Evolutionary conservation across 2,888 invertebrate species (phyloP), one percentile per base, ranked within the genome.

Genomic region (Agrilus mali): DNA sequence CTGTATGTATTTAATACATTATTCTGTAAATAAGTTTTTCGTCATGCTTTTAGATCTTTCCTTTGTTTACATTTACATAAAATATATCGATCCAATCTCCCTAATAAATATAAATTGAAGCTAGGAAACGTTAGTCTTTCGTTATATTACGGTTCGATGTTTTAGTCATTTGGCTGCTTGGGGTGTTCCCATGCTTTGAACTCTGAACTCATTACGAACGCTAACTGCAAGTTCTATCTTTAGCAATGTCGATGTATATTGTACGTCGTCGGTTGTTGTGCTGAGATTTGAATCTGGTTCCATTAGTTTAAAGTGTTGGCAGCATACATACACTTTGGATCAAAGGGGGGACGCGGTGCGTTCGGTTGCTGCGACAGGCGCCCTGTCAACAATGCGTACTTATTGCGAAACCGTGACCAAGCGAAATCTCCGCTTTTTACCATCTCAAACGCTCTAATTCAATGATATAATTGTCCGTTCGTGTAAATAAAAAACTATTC

Each of bases 381-480:
- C 59, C 57, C 55, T 52, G 57, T 58, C 55, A 56, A 60, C 58
- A 58, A 57, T 57, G 49, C 55, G 53, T 56, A 55, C 58, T 61
- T 63, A 64, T 63, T 64, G 61, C 64, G 49, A 59, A 58, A 59
- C 57, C 57, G 54, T 64, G 64, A 63, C 61, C 56, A 47, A 54
- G 59, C 63, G 56, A 52, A 60, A 56, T 62, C 55, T 51, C 45
- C 54, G 57, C 56, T 63, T 63, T 63, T 62, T 61, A 59, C 55
- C 55, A 47, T 54, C 52, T 54, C 53, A 57, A 60, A 61, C 60
- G 52, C 50, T 60, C 59, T 61, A 65, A 66, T 65, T 66, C 65
- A 61, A 62, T 64, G 61, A 64, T 64, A 64, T 64, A 64, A 65
- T 65, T 65, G 64, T 65, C 58, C 63, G 59, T 57, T 61, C 58